Base-by-base conservation (phyloP, 1,140 invertebrate genomes). In the Drosophila bipectinata region DNA sequence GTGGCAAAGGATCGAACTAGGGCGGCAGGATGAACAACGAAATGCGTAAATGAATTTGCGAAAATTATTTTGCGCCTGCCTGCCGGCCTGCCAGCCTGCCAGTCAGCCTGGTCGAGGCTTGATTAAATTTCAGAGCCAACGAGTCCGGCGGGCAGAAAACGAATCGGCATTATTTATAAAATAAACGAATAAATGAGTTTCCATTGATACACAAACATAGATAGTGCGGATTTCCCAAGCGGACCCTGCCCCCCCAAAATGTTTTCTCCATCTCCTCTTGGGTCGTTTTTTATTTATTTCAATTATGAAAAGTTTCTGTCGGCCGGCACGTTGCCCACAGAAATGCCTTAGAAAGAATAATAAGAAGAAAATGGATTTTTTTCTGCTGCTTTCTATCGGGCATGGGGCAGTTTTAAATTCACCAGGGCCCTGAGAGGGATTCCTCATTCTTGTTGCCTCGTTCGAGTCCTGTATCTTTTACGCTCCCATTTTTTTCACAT, bases 1-100 rank as follows among this genome's bases (percentile, higher is more conserved):
- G 45, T 30, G 75, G 66, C 66, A 14, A 15, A 39, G 52, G 24
- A 48, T 48, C 15, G 41, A 56, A 39, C 41, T 56, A 47, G 37
- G 44, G 41, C 48, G 37, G 4, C 41, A 44, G 18, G 34, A 45
- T 56, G 72, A 56, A 18, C 66, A 85, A 57, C 66, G 58, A 84
- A 84, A 81, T 77, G 77, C 77, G 77, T 87, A 84, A 87, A 77
- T 79, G 82, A 84, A 84, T 84, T 84, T 84, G 82, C 54, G 68
- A 87, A 84, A 84, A 84, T 84, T 81, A 81, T 87, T 84, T 85
- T 79, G 76, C 68, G 60, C 75, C 44, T 54, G 61, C 15, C 52
- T 12, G 44, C 58, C 53, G 44, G 59, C 2, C 34, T 10, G 34
- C 7, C 2, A 32, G 30, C 18, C 14, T 24, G 8, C 44, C 6